These are phyloP conservation scores for Herminia tarsipennalis DNA, from an alignment of 2,888 invertebrate species.

Conservation along the genomic window DNA sequence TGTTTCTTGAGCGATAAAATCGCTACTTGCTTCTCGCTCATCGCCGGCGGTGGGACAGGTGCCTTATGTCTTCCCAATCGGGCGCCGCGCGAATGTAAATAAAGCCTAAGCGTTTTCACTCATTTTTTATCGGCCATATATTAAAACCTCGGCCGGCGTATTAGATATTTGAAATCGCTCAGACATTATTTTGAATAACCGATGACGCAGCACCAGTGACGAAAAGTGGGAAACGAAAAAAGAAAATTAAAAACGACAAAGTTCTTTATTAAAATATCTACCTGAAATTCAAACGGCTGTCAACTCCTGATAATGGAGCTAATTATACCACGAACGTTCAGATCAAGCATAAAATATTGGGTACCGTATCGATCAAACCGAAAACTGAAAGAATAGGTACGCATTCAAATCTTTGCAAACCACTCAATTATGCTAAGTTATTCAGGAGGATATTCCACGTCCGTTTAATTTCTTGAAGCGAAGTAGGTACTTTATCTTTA, in stretches of 20 bases:
- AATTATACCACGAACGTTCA: constrained; percentile 17
- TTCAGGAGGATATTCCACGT: neutral
- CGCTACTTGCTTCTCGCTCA: no score
- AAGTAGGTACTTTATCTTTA: neutral
- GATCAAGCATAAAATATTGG: constrained; percentile 23
- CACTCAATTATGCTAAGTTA: neutral
- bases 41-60: no score
- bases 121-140: no score
- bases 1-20: no score
- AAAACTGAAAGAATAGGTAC: neutral
- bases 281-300: constrained; percentile 15
- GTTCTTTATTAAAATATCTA: neutral
- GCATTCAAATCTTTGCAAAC: neutral
- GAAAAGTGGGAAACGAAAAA: neutral
- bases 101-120: no score
- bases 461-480: neutral
- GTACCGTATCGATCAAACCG: constrained; percentile 2
- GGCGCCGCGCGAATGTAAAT: no score
- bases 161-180: no score
- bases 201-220: no score
- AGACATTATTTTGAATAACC: no score
- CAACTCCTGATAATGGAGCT: constrained; percentile 23
- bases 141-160: no score
- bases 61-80: no score
- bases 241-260: neutral